phyloP scores from a whole-genome alignment of 2,888 invertebrate species.

The Eulithis prunata region DNA sequence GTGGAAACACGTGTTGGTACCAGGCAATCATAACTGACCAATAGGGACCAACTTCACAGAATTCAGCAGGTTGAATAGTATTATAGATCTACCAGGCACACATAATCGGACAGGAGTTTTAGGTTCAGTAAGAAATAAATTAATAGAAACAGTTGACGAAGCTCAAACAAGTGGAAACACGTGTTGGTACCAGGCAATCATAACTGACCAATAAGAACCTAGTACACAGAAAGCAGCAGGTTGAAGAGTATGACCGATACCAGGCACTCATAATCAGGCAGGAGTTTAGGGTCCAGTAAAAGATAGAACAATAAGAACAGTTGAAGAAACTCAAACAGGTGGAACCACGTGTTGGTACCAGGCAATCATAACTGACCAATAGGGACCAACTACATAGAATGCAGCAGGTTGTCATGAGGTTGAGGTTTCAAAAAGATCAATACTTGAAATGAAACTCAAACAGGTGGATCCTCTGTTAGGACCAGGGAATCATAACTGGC shows the following conservation, averaged over 20 bases:
- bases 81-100: too few relatives aligned
- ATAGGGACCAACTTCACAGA: too few relatives aligned
- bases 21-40: too few relatives aligned
- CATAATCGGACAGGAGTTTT: too few relatives aligned
- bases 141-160: not conserved
- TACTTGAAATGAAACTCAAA: not conserved
- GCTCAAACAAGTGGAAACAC: not conserved
- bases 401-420: too few relatives aligned
- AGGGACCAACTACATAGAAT: not conserved
- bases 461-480: not conserved
- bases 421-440: not conserved
- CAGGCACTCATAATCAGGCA: too few relatives aligned
- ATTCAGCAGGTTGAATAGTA: too few relatives aligned
- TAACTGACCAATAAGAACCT: not conserved
- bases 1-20: not conserved
- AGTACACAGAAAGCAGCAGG: not conserved
- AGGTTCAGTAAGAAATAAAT: not conserved
- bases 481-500: too few relatives aligned
- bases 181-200: too few relatives aligned
- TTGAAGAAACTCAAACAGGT: conserved; percentile 1
- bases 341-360: not conserved
- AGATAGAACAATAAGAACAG: not conserved
- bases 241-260: too few relatives aligned
- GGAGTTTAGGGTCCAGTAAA: too few relatives aligned
- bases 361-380: not conserved